Percentiles rank a stretch among this genome's conserved stretches.
Evolutionary conservation across 92 coral and sea anemone genomes (phyloP).

Genomic region (Zoanthus solanderi): DNA sequence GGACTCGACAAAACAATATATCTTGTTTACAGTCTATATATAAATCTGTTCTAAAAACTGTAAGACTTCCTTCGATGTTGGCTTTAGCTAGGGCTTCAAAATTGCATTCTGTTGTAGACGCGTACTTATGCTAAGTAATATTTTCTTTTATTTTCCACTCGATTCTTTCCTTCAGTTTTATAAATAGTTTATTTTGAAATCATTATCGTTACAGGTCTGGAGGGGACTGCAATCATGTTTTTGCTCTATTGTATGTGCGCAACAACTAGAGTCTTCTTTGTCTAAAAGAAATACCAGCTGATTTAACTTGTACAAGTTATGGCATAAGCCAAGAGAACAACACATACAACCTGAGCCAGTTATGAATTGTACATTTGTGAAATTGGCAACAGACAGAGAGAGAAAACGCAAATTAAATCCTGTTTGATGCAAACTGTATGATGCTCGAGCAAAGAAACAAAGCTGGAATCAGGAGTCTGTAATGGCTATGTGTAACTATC

Average conservation of each 20-base stretch:
- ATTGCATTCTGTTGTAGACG: not conserved
- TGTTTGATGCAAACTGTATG: constrained; percentile 65
- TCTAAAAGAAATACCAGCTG: not conserved
- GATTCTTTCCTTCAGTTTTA: not conserved
- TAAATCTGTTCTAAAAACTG: not conserved
- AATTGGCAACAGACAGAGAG: constrained; percentile 50
- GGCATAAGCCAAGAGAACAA: constrained; percentile 41
- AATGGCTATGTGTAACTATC: constrained; percentile 52
- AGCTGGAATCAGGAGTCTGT: constrained; percentile 56
- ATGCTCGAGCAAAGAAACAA: constrained; percentile 48
- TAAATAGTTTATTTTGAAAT: not conserved
- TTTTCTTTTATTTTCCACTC: not conserved
- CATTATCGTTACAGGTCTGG: constrained; percentile 6
- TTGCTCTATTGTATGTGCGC: not conserved
- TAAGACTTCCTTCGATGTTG: not conserved
- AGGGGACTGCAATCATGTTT: constrained; percentile 13
- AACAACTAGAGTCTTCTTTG: not conserved
- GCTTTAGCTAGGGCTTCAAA: not conserved
- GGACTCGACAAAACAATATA: not conserved
- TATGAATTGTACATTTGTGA: constrained; percentile 67
- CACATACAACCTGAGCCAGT: constrained; percentile 61
- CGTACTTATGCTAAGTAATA: not conserved
- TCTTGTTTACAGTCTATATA: not conserved
- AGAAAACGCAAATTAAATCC: constrained; percentile 52
- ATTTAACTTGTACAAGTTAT: not conserved